These are phyloP conservation scores for Sminthurides bifidus DNA, from an alignment of 1,140 invertebrate species.

Conservation along the genomic window DNA sequence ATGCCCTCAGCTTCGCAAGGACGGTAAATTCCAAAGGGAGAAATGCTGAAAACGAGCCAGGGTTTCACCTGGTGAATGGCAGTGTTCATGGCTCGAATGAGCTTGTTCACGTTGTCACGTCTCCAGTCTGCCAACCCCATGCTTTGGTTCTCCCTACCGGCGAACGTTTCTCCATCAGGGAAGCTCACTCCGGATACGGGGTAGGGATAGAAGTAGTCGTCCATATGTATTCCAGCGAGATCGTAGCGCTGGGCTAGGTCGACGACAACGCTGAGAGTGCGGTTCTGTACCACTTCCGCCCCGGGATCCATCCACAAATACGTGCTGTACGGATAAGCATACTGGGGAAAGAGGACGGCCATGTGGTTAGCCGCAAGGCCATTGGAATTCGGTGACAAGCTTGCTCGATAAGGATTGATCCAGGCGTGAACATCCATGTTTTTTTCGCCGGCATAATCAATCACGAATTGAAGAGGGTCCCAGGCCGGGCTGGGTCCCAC, in stretches of 20 bases:
- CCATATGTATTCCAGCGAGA: constrained; percentile 29
- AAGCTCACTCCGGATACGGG: constrained; percentile 16
- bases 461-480: constrained; percentile 22
- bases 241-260: constrained; percentile 24
- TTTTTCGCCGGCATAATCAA: constrained; percentile 16
- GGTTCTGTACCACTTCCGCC: constrained; percentile 13
- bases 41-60: constrained; percentile 20
- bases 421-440: constrained; percentile 28
- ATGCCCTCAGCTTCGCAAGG: constrained; percentile 20
- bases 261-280: constrained; percentile 15
- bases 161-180: constrained; percentile 19
- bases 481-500: constrained; percentile 14
- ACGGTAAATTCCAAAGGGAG: constrained; percentile 29
- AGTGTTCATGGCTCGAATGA: constrained; percentile 12
- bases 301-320: constrained; percentile 29
- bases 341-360: constrained; percentile 18
- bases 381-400: background rate
- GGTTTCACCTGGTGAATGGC: constrained; percentile 22
- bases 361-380: constrained; percentile 24
- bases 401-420: constrained; percentile 29
- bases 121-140: constrained; percentile 21
- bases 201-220: constrained; percentile 31
- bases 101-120: constrained; percentile 26
- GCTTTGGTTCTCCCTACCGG: background rate
- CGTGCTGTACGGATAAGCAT: constrained; percentile 16